Base-by-base conservation (phyloP, 2,797 vertebrate species). In the Gila robusta region DNA sequence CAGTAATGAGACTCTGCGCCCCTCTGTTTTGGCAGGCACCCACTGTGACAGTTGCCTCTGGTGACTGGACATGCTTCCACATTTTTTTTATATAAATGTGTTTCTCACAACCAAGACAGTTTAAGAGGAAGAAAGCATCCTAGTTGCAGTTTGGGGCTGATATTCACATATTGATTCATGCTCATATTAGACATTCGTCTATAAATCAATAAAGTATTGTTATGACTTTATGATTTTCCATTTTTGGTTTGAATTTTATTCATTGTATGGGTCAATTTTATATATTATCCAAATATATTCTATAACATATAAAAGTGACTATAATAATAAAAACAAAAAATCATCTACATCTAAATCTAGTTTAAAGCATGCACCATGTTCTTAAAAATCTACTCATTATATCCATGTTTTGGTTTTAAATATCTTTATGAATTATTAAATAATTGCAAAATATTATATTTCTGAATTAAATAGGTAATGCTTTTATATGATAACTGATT, bases 1-100 rank as follows among this genome's bases (percentile, higher is more conserved):
- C 82, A 84, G 74, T 59, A 85, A 79, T 70, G 84, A 89, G 69
- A 72, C 67, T 86, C 71, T 19, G 41, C 2, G 28, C 28, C 35
- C 26, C 9, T 87, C 64, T 16, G 26, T 84, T 81, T 82, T 83
- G 56, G 72, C 62, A 71, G 71, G 17, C 16, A 2, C 52, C 39
- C 21, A 37, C 44, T 59, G 81, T 77, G 83, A 86, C 64, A 71
- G 79, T 37, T 69, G 56, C 19, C 76, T 80, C 17, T 16, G 8
- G 21, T 52, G 59, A 26, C 64, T 79, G 49, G 79, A 85, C 49
- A 83, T 17, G 9, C 47, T 16, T 56, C 62, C 39, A 84, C 21
- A 28, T 84, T 85, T 66, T 66, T 41, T 6, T 23, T 0, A 64
- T 14, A n/a, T 12, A 70, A 44, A 64, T 49, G 6, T 47, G 49